Evolutionary conservation across 2,888 invertebrate genomes (phyloP), one percentile per base, ranked within the genome.

Genomic region (Tetragnatha montana): DNA sequence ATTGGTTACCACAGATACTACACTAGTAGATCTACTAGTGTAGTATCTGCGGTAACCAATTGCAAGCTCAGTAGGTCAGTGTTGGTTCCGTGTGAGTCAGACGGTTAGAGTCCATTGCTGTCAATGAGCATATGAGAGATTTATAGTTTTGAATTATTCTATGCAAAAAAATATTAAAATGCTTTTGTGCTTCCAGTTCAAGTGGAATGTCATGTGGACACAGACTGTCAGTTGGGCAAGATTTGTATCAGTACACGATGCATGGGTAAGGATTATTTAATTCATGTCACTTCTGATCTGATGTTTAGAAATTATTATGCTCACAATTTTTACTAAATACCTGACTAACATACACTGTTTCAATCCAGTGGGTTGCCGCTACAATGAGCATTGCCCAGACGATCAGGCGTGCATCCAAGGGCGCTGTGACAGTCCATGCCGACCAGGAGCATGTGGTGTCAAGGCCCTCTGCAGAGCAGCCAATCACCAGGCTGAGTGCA

Each of bases 381-480:
- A 96, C 93, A 93, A 97, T 91, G 95, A 95, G 81, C 97, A 98
- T 93, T 98, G 98, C 93, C 96, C 97, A 1, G 87, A 89, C 22
- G 91, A 91, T 21, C 81, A 91, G 74, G 91, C 91, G 6, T 91
- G 91, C 22, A 87, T 91, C 8, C 91, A 91, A 17, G 91, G 96
- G 91, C 96, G 96, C 49, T 98, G 98, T 93, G 96, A 96, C 92
- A 97, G 97, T 93, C 97, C 97, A 0, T 98, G 98, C 93, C 95
- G 95, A 93, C 95, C 94, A 93, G 94, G 96, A 50, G 95, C 96
- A 91, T 98, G 98, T 93, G 95, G 97, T 7, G 95, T 95, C 92
- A 97, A 97, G 95, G 96, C 93, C 94, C 95, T 92, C 92, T 98
- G 98, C 93, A 96, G 97, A 93, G 97, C 97, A 91, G 94, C 97